Base-by-base conservation (phyloP, 2,888 invertebrate genomes). In the Digitonthophagus gazella region DNA sequence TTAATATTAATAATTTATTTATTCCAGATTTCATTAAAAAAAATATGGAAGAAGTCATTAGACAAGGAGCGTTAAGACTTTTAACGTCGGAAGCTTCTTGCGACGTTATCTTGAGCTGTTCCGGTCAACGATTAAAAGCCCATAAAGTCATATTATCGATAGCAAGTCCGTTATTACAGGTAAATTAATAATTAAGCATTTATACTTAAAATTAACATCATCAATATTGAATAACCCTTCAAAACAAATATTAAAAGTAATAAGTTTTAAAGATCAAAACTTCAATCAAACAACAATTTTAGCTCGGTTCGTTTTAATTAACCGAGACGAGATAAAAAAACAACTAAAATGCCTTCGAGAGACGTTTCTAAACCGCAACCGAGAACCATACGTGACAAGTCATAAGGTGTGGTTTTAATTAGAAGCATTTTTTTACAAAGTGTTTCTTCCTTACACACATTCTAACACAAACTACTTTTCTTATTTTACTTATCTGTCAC, bases 71-170 rank as follows among this genome's bases (percentile, higher is more conserved):
- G 58, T 74, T 83, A 64, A 77, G 82, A 71, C 74, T 84, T 72
- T 76, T 90, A 84, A 85, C 87, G 80, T 84, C 85, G 8, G 86
- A 86, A 76, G 80, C 83, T 19, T 84, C 85, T 70, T 86, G 86
- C 71, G 91, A 91, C 77, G 90, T 90, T 67, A 85, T 86, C 67
- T 82, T 91, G 55, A 84, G 88, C 78, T 90, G 90, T 76, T 85
- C 86, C 57, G 89, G 88, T 15, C 86, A 86, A 54, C 84, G 85
- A 68, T 85, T 91, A 76, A 85, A 85, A 77, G 90, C 90, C 0
- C 91, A 91, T 78, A 87, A 89, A 64, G 84, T 88, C 2, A 89
- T 91, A 8, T 83, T 91, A 5, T 90, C 90, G 0, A 89, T 90
- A 71, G 90, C 88, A 74, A 90, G 90, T 83, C 85, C 86, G 67